phyloP scores from a whole-genome alignment of 1,140 invertebrate species.

The roundworm (Caenorhabditis elegans) region DNA sequence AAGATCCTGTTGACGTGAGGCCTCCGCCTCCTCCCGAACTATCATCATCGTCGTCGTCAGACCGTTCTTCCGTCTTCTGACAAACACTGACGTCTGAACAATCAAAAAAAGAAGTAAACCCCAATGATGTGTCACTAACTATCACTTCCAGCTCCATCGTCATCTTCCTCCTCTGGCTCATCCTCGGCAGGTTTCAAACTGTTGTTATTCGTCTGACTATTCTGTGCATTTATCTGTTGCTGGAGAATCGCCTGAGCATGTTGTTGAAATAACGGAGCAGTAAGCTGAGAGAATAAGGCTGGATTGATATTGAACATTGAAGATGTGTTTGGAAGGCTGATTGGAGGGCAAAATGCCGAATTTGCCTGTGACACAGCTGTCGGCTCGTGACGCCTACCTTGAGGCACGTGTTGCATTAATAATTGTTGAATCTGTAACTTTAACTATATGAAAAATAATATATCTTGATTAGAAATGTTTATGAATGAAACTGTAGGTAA shows the following conservation, averaged over 20 bases:
- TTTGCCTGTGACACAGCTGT: background rate
- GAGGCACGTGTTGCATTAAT: background rate
- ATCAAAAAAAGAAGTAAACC: background rate
- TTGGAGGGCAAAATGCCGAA: background rate
- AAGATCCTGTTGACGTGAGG: constrained; percentile 15
- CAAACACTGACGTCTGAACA: constrained; percentile 26
- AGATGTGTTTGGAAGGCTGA: background rate
- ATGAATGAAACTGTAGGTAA: too few species aligned
- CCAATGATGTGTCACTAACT: background rate
- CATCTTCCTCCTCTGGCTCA: constrained; percentile 20
- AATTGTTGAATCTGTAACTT: background rate
- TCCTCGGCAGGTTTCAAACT: background rate
- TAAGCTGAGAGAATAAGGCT: background rate
- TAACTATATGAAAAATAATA: background rate
- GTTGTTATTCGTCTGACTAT: background rate
- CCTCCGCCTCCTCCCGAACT: background rate
- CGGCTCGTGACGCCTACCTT: background rate
- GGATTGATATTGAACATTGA: background rate
- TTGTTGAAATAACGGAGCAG: background rate
- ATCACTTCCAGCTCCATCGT: background rate
- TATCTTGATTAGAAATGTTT: background rate
- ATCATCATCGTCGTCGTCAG: constrained; percentile 15
- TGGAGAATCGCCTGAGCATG: background rate
- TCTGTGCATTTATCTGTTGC: constrained; percentile 4
- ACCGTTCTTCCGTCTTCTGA: background rate